Conservation (phyloP, 2,797 vertebrate species). For the Pipistrellus pipistrellus region DNA sequence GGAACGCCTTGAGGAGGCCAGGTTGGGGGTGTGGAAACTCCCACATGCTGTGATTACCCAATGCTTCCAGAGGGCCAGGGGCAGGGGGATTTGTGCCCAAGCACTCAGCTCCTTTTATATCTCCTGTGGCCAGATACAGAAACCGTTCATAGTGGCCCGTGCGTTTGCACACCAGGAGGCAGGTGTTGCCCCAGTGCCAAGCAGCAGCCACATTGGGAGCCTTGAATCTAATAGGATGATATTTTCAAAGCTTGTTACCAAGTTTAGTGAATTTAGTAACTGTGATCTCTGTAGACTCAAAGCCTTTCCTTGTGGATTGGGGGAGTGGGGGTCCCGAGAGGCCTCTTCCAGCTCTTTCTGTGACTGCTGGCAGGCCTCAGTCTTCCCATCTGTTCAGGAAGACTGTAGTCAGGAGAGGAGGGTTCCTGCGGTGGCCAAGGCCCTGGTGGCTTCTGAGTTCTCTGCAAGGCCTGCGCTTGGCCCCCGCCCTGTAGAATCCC, state of each 20-base stretch:
- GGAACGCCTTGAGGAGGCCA: neutral
- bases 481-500: too few species aligned
- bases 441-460: neutral
- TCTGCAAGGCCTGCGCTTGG: neutral
- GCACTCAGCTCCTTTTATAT: fast-evolving
- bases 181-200: neutral
- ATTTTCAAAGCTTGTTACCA: neutral
- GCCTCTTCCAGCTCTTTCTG: neutral
- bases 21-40: too few species aligned
- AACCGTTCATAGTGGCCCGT: fast-evolving
- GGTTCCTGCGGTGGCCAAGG: neutral
- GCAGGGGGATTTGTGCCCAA: neutral
- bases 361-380: neutral
- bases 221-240: neutral
- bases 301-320: neutral
- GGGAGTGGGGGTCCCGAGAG: neutral
- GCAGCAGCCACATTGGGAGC: neutral
- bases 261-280: neutral
- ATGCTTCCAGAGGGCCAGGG: neutral
- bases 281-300: neutral
- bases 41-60: neutral
- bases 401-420: neutral
- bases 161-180: fast-evolving
- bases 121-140: neutral
- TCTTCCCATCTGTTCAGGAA: neutral